A percentile compares a stretch with the other conserved stretches of the same genome.
phyloP scores from a whole-genome alignment of 2,113 vertebrate species.

The Dipodomys spectabilis region DNA sequence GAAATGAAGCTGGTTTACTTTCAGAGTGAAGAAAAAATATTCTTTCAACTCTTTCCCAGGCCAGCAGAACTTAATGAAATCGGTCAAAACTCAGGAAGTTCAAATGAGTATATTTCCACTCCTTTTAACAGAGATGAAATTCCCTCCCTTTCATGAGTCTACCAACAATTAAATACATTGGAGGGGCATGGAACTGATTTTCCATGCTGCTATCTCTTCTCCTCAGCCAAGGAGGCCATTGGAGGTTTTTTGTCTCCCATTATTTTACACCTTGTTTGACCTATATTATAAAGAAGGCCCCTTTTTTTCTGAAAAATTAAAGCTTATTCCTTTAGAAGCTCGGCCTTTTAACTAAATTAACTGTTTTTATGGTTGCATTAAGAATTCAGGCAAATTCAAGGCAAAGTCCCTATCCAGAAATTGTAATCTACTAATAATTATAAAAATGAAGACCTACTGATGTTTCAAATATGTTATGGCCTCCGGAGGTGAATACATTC shows the following conservation, averaged over 20 bases:
- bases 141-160: background rate
- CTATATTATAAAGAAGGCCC: background rate
- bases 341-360: slow-evolving; percentile 66
- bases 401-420: slow-evolving; percentile 47
- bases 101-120: slow-evolving; percentile 32
- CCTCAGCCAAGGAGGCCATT: background rate
- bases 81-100: slow-evolving; percentile 36
- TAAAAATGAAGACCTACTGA: slow-evolving; percentile 26
- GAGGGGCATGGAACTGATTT: background rate
- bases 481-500: background rate
- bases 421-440: slow-evolving; percentile 66
- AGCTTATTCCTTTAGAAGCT: slow-evolving; percentile 46
- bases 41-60: slow-evolving; percentile 33
- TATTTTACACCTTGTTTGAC: slow-evolving; percentile 50
- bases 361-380: slow-evolving; percentile 39
- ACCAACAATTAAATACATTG: background rate
- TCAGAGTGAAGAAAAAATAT: slow-evolving; percentile 32
- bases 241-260: slow-evolving; percentile 23
- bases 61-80: background rate
- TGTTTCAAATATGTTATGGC: background rate
- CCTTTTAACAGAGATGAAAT: slow-evolving; percentile 34
- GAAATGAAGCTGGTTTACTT: slow-evolving; percentile 1
- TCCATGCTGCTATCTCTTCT: background rate
- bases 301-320: slow-evolving; percentile 56
- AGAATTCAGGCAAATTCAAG: slow-evolving; percentile 45